phyloP scores from a whole-genome alignment of 64 coral and sea anemone species.

The Pachyseris speciosa region DNA sequence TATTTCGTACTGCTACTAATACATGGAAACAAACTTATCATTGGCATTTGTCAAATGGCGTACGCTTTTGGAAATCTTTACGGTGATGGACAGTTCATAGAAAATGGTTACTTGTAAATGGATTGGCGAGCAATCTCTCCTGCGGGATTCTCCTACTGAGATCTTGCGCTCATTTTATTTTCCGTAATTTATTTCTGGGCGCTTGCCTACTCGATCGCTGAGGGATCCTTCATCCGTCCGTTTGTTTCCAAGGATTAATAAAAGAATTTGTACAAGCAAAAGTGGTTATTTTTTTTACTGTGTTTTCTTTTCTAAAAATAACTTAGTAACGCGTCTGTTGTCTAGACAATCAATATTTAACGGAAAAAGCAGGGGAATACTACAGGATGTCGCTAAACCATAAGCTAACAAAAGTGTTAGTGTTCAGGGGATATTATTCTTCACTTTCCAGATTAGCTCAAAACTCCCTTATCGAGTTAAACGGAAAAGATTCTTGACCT shows the following conservation, averaged over 20 bases:
- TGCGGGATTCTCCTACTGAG: too few species aligned
- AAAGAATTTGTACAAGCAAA: background rate
- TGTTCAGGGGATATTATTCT: conserved; percentile 4
- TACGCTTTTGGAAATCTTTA: too few species aligned
- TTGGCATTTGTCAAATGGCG: too few species aligned
- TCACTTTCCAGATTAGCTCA: background rate
- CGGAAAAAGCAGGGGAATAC: conserved; percentile 8
- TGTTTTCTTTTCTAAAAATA: conserved; percentile 25
- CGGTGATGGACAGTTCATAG: too few species aligned
- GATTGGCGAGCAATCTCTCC: too few species aligned
- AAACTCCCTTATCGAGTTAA: conserved; percentile 17
- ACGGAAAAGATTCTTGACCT: conserved; percentile 5
- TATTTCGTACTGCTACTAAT: too few species aligned
- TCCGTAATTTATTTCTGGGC: too few species aligned
- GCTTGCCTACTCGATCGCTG: too few species aligned
- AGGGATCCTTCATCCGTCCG: too few species aligned
- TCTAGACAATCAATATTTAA: conserved; percentile 30
- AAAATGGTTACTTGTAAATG: too few species aligned
- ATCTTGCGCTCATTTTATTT: too few species aligned
- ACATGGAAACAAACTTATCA: too few species aligned
- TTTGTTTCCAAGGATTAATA: background rate
- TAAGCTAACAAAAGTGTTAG: background rate
- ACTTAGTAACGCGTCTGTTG: background rate
- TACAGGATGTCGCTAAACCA: conserved; percentile 20
- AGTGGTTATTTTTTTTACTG: background rate